Conservation (phyloP, 1,140 invertebrate genomes). For the Zaprionus inermis region DNA sequence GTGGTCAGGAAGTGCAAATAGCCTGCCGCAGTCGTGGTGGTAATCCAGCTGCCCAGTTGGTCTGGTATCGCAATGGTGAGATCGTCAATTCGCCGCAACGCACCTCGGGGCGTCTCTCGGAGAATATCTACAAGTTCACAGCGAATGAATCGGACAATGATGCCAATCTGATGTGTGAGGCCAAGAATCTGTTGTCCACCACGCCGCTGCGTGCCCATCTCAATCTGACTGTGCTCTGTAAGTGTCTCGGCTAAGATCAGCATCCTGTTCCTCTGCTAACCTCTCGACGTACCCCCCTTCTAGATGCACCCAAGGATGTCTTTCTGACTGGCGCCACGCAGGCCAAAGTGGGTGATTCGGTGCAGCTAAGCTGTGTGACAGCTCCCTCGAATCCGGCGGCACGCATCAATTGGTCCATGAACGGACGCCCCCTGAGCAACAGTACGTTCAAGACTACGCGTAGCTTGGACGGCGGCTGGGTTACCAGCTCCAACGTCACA, state of each 20-base stretch:
- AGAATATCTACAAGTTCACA: slow-evolving; percentile 93
- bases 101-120: slow-evolving; percentile 91
- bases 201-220: slow-evolving; percentile 92
- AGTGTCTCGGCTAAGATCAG: slow-evolving; percentile 85
- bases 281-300: slow-evolving; percentile 49
- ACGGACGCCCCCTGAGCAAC: slow-evolving; percentile 89
- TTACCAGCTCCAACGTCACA: slow-evolving; percentile 94
- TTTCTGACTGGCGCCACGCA: slow-evolving; percentile 93
- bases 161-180: slow-evolving; percentile 95
- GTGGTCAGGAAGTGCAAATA: slow-evolving; percentile 94
- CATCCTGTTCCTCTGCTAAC: neutral
- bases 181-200: slow-evolving; percentile 94
- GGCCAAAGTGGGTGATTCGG: slow-evolving; percentile 92
- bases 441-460: slow-evolving; percentile 87
- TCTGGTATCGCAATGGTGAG: slow-evolving; percentile 96
- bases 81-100: slow-evolving; percentile 84
- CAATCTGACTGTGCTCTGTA: slow-evolving; percentile 95
- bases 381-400: slow-evolving; percentile 88
- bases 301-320: slow-evolving; percentile 94
- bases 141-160: slow-evolving; percentile 96
- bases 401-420: slow-evolving; percentile 94
- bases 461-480: slow-evolving; percentile 92
- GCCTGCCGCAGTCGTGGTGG: slow-evolving; percentile 96
- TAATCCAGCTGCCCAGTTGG: slow-evolving; percentile 96
- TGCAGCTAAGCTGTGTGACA: slow-evolving; percentile 94